These are phyloP conservation scores for Chrysogorgia sp. DNA, from an alignment of 92 coral and sea anemone species.

Conservation along the genomic window DNA sequence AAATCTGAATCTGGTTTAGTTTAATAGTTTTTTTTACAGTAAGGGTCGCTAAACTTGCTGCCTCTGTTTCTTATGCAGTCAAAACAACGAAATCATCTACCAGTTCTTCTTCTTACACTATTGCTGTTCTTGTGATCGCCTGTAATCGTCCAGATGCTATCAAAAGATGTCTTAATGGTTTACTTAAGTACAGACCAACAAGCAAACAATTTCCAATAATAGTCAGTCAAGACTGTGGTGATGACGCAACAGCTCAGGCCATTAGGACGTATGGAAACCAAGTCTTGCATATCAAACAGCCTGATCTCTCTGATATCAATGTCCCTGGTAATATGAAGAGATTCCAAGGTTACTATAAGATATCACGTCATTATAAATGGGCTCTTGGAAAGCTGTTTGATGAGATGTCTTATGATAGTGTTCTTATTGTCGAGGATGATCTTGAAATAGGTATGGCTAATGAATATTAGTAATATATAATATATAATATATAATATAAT, in stretches of 20 bases:
- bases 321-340: slow-evolving; percentile 77
- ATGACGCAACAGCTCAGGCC: slow-evolving; percentile 71
- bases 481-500: slow-evolving; percentile 7
- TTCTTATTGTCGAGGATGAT: slow-evolving; percentile 93
- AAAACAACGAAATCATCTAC: not conserved
- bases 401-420: slow-evolving; percentile 72
- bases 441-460: slow-evolving; percentile 89
- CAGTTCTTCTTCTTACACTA: slow-evolving; percentile 31
- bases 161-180: slow-evolving; percentile 76
- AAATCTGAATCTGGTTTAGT: too few relatives aligned
- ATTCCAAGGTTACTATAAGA: slow-evolving; percentile 94
- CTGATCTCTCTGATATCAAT: slow-evolving; percentile 77
- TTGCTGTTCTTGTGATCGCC: slow-evolving; percentile 78
- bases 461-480: too few relatives aligned
- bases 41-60: not conserved
- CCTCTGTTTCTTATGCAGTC: not conserved
- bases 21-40: not conserved
- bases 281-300: slow-evolving; percentile 73
- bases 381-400: slow-evolving; percentile 90
- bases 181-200: slow-evolving; percentile 83
- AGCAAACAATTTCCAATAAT: slow-evolving; percentile 78
- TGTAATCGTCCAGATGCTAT: slow-evolving; percentile 90
- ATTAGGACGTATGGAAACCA: slow-evolving; percentile 72
- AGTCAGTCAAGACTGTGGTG: slow-evolving; percentile 97
- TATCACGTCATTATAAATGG: slow-evolving; percentile 93